Percentiles rank a stretch among this genome's conserved stretches.
Evolutionary conservation across 1,140 invertebrate genomes (phyloP).

Genomic region (Drosophila kurseongensis): DNA sequence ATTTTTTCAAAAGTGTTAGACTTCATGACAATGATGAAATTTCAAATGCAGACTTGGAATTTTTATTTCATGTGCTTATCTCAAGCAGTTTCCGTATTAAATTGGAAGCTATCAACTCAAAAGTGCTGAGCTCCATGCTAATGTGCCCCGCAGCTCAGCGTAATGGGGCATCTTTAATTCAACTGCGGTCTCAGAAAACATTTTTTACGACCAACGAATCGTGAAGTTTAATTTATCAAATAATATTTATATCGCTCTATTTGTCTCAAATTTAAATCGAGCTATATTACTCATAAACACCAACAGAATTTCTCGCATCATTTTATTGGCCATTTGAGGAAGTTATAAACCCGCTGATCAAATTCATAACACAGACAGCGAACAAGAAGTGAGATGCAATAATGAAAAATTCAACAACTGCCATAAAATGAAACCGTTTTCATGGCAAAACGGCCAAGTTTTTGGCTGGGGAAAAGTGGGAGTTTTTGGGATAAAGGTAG

Average conservation of each 20-base stretch:
- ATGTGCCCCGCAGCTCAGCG: slow-evolving; percentile 24
- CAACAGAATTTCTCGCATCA: slow-evolving; percentile 38
- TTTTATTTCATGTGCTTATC: slow-evolving; percentile 1
- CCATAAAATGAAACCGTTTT: slow-evolving; percentile 67
- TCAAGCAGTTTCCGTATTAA: slow-evolving; percentile 10
- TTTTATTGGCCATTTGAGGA: slow-evolving; percentile 61
- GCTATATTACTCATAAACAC: slow-evolving; percentile 17
- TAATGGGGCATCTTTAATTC: slow-evolving; percentile 39
- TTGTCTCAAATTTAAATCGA: slow-evolving; percentile 19
- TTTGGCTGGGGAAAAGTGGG: not conserved
- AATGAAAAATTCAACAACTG: slow-evolving; percentile 36
- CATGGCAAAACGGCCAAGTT: slow-evolving; percentile 32
- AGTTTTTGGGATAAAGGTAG: slow-evolving; percentile 18
- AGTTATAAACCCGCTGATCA: slow-evolving; percentile 54
- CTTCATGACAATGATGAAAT: not conserved
- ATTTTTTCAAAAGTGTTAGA: too few relatives aligned
- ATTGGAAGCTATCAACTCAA: slow-evolving; percentile 24
- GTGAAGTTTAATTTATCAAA: slow-evolving; percentile 15
- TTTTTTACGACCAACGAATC: slow-evolving; percentile 21
- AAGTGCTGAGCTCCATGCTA: slow-evolving; percentile 19
- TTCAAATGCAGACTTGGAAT: too few relatives aligned
- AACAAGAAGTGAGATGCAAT: slow-evolving; percentile 8
- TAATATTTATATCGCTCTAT: slow-evolving; percentile 6
- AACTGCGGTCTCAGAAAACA: slow-evolving; percentile 1
- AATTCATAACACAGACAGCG: slow-evolving; percentile 48